Base-by-base conservation (phyloP, 1,140 invertebrate genomes). In the Camponotus vicinus region DNA sequence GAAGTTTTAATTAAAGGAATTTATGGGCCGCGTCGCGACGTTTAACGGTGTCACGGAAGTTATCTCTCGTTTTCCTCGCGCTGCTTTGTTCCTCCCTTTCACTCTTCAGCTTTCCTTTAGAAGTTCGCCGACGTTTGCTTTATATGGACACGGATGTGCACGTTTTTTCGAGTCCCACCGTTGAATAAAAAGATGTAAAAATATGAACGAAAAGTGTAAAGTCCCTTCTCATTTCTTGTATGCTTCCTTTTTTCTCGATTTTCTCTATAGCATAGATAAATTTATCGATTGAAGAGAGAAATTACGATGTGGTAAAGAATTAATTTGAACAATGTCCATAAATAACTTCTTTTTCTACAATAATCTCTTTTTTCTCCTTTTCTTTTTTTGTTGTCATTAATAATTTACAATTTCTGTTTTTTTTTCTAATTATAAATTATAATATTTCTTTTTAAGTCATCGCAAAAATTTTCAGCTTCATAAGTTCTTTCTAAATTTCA, bases 1-100 rank as follows among this genome's bases (percentile, higher is more conserved):
- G 89, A 91, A 91, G 89, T 91, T 91, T 91, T 91, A 91, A 91
- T 91, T 91, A 89, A 89, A 85, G 90, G 80, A 89, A 91, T 91
- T 91, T 91, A 91, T 91, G 89, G 75, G 85, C 34, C 76, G 80
- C 87, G 71, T 40, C 80, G 49, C 76, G 77, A 89, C 86, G 61
- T 90, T 90, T 90, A 88, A 88, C 89, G 82, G 32, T 78, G 80
- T 86, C 86, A 66, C 66, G 82, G 61, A 90, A 83, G 11, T 90
- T 86, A 63, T 45, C 82, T 82, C 88, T 87, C 69, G 88, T 85
- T 89, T 71, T 40, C 49, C 34, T 32, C 61, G 1, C 67, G 18
- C 67, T 45, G 13, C 75, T 79, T 84, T 75, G 49, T 73, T 71
- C 79, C 84, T 66, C 87, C 77, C 32, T 45, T 86, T 64, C 55